Evolutionary conservation across 2,113 vertebrate species (phyloP).

Genomic region (Coptodon rendalli): DNA sequence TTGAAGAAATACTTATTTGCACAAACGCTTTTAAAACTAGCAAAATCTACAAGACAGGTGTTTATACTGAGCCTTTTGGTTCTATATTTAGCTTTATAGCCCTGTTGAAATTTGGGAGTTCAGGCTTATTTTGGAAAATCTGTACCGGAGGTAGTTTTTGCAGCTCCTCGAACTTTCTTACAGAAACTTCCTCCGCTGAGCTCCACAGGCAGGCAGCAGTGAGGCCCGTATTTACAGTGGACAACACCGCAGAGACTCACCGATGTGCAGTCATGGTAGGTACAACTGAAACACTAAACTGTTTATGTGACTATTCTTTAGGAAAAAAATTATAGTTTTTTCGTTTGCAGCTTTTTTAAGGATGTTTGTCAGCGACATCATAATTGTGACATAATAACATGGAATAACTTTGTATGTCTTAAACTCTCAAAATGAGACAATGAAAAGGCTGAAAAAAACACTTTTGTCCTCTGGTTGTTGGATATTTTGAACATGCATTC

Average conservation of each 20-base stretch:
- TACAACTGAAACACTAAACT: neutral
- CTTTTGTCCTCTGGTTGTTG: neutral
- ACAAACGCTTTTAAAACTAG: neutral
- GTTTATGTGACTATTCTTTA: neutral
- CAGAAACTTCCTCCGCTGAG: neutral
- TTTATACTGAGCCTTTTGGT: neutral
- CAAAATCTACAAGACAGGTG: neutral
- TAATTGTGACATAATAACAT: neutral
- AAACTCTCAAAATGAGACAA: neutral
- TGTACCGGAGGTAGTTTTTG: neutral
- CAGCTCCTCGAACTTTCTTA: neutral
- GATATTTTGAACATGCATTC: neutral
- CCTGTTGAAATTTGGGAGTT: neutral
- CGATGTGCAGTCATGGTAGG: conserved; percentile 64
- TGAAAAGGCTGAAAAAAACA: neutral
- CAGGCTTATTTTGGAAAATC: neutral
- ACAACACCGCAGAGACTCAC: neutral
- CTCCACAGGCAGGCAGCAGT: neutral
- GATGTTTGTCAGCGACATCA: neutral
- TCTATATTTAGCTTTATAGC: neutral
- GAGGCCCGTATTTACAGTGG: neutral
- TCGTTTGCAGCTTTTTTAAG: neutral
- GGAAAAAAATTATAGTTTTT: neutral
- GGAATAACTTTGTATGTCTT: neutral
- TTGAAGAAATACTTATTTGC: neutral